Evolutionary conservation across 2,113 vertebrate genomes (phyloP), one percentile per base, ranked within the genome.

Genomic region (Pao palembangensis): DNA sequence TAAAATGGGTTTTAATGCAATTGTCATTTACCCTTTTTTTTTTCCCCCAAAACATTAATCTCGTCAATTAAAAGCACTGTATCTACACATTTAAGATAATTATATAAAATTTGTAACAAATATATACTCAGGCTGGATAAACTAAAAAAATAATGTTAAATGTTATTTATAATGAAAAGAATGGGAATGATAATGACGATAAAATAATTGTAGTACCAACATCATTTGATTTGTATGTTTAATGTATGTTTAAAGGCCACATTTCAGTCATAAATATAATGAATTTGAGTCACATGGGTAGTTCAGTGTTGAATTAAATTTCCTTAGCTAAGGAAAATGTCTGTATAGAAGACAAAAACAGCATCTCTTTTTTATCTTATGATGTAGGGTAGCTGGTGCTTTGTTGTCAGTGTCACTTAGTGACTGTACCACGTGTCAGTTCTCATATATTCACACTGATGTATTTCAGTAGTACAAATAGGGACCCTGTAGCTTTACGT

Each of bases 331-430:
- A 18, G 41, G 60, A 62, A 53, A 42, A 65, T 57, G 55, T 71
- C 60, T 68, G 49, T 28, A 25, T 64, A 48, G 46, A 57, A 75
- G 41, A 38, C 69, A 49, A 58, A 62, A 65, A 58, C 44, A 58
- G 46, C 55, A 51, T 56, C 61, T 56, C 28, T 23, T 69, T 67
- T 65, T 66, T 48, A 58, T 56, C 67, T 61, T 52, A 52, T 61
- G 43, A 71, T 38, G 46, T 25, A 38, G 34, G 52, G 25, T 18
- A 21, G 69, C 66, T 65, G 55, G 1, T 53, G 42, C 59, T 75
- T 80, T 85, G 75, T 78, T 74, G 73, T 76, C 61, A 28, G 53
- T 50, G 48, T 59, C 55, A 61, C 61, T 58, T 57, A 66, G 60
- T 59, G 53, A 53, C 58, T 25, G 61, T 52, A 56, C 61, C 7